Percentiles rank a stretch among this genome's conserved stretches.
Conservation (phyloP, 2,888 invertebrate species). For the Eupeodes luniger region DNA sequence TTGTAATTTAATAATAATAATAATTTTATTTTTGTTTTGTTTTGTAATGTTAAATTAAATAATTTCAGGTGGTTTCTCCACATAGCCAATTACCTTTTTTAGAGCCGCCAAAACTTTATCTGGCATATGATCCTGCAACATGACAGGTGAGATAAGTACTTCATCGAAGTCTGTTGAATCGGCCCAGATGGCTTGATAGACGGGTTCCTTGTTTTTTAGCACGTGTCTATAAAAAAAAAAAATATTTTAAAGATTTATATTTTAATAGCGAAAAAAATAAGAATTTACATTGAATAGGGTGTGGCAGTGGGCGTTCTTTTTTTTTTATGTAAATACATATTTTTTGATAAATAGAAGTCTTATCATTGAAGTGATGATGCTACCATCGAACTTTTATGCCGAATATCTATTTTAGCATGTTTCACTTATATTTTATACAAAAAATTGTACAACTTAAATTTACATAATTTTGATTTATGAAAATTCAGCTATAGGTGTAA, state of each 20-base stretch:
- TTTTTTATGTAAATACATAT: no score
- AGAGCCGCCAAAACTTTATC: constrained; percentile 93
- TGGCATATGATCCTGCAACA: constrained; percentile 96
- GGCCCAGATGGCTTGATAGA: constrained; percentile 95
- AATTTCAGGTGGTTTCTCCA: constrained; percentile 79
- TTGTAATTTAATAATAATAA: constrained; percentile 11
- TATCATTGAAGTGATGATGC: no score
- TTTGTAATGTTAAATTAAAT: constrained; percentile 45
- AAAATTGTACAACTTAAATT: no score
- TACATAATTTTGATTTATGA: no score
- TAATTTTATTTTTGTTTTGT: background rate
- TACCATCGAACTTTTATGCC: no score
- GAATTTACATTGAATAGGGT: background rate
- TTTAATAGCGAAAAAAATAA: no score
- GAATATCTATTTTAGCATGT: no score
- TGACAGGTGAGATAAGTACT: constrained; percentile 94
- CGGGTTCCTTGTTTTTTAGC: constrained; percentile 89
- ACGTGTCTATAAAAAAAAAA: constrained; percentile 85
- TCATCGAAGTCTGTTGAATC: constrained; percentile 93
- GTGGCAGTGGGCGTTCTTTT: no score
- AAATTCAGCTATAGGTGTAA: no score
- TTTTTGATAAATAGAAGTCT: no score
- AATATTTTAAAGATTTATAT: background rate
- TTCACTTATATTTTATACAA: no score
- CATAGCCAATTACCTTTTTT: constrained; percentile 89